Evolutionary conservation across 2,113 vertebrate species (phyloP), one percentile per base, ranked within the genome.

Genomic region (Rhinichthys klamathensis): DNA sequence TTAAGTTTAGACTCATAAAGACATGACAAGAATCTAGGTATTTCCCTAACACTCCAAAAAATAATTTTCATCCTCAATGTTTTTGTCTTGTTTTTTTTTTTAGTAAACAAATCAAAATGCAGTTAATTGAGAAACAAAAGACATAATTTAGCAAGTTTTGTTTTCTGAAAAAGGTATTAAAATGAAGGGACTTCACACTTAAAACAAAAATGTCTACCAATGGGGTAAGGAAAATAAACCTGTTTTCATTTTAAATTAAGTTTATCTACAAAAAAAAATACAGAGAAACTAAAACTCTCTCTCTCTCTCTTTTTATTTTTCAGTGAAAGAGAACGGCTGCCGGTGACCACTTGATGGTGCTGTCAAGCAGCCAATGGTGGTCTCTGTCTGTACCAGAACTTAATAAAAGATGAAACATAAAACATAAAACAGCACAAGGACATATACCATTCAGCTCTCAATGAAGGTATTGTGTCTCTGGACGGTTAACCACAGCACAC

Each of bases 261-360:
- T 51, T 51, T 54, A 6, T 18, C 2, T 30, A 30, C 1, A 30
- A 30, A 32, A 0, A 65, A 65, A 2, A 30, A 65, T 7, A 30
- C 63, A 18, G 27, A 35, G 16, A 30, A 35, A 69, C 6, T 18
- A 69, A 35, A 69, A 35, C 3, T 16, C 4, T 4, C 49, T 51
- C 46, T 15, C 4, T n/a, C n/a, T n/a, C n/a, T n/a, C n/a, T 54
- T 18, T 54, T 54, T 54, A 7, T 7, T 44, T 73, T 70, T 18
- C 18, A 70, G 35, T n/a, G 5, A 73, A 54, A 77, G 2, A 80
- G 16, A 61, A 41, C n/a, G 2, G 13, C 78, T 58, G 70, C 49
- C 12, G 25, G 12, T 86, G 81, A 30, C 87, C 84, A 86, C 84
- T 76, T 83, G 84, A 82, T 88, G 87, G 84, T 70, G 84, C 87